Conservation (phyloP, 2,888 invertebrate species). For the Stratiomys singularior region DNA sequence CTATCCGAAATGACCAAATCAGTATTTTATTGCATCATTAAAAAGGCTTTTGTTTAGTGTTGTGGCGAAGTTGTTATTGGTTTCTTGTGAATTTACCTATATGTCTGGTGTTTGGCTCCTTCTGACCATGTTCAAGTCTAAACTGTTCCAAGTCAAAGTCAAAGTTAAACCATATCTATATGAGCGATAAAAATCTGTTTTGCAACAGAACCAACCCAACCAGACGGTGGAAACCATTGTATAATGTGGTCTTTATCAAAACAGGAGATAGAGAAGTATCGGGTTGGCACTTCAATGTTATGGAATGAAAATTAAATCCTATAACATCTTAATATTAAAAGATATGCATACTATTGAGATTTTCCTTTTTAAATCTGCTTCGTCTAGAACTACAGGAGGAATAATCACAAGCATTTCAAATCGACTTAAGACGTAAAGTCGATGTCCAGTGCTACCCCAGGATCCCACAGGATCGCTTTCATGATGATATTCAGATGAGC, state of each 20-base stretch:
- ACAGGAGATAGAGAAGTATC: no score
- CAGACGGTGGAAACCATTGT: conserved; percentile 38
- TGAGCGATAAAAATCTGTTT: conserved; percentile 50
- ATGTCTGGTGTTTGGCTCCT: neutral
- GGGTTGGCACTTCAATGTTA: no score
- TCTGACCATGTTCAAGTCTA: neutral
- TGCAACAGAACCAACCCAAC: conserved; percentile 34
- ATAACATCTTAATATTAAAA: no score
- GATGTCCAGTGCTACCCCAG: no score
- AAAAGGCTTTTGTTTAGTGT: conserved; percentile 48
- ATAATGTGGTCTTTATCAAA: neutral
- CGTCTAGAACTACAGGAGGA: no score
- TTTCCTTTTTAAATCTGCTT: no score
- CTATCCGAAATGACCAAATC: conserved; percentile 51
- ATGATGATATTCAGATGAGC: no score
- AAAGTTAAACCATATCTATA: conserved; percentile 25
- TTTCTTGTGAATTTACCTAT: conserved; percentile 8
- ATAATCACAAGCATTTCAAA: no score
- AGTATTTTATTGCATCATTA: conserved; percentile 52
- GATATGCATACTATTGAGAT: no score
- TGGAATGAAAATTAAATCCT: no score
- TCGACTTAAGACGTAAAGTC: no score
- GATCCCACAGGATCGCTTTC: no score
- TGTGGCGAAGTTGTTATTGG: conserved; percentile 40
- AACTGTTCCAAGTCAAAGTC: conserved; percentile 16